phyloP scores from a whole-genome alignment of 2,888 invertebrate genomes.

The Penaeus monodon region DNA sequence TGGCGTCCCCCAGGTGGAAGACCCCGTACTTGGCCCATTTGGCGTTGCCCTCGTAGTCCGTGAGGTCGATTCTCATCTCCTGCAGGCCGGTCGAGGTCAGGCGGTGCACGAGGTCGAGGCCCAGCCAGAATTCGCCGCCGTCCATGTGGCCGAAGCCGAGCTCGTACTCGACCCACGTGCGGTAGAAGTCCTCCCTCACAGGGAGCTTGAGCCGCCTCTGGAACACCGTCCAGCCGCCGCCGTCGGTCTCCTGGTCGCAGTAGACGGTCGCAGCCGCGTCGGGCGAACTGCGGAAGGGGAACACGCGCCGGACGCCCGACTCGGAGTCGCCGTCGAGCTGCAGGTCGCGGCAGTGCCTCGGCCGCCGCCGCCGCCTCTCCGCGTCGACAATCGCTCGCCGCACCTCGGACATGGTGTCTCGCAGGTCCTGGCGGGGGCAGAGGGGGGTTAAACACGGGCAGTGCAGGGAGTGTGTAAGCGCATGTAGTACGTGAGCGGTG shows the following conservation, averaged over 20 bases:
- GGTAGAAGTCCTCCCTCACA: constrained; percentile 11
- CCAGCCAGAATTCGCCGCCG: constrained; percentile 32
- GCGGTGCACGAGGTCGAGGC: constrained; percentile 18
- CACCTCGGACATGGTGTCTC: too few relatives aligned
- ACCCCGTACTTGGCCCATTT: constrained; percentile 22
- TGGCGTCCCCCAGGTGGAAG: neutral
- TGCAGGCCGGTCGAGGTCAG: constrained; percentile 11
- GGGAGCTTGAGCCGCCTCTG: constrained; percentile 26
- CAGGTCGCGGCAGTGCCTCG: constrained; percentile 32
- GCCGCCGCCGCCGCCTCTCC: neutral
- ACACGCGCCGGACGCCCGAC: constrained; percentile 16
- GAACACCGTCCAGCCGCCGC: constrained; percentile 37
- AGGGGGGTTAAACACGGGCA: too few relatives aligned
- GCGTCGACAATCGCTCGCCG: too few relatives aligned
- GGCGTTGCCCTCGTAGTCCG: neutral
- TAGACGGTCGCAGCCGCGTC: constrained; percentile 15
- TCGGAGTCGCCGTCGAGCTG: constrained; percentile 1
- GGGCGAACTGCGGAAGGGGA: constrained; percentile 15
- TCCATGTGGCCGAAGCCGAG: constrained; percentile 18
- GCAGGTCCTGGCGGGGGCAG: too few relatives aligned
- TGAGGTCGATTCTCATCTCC: constrained; percentile 20
- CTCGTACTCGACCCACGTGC: constrained; percentile 17
- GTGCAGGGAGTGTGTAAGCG: too few relatives aligned
- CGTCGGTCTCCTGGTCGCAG: constrained; percentile 24
- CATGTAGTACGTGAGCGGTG: too few relatives aligned